Base-by-base conservation (phyloP, 2,113 vertebrate species). In the human region DNA sequence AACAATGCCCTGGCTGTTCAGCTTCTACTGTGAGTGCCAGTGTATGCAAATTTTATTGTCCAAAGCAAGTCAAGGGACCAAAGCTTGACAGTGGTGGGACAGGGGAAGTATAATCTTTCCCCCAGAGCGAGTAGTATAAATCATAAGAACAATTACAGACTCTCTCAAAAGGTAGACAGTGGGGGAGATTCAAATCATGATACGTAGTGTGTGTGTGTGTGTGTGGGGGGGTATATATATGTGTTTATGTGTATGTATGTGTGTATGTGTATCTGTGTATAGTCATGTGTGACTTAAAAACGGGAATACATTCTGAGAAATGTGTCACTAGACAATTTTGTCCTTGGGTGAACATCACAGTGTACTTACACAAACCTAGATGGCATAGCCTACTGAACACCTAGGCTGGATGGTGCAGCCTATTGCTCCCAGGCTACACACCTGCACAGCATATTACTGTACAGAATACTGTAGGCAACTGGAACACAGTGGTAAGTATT, bases 31-130 rank as follows among this genome's bases (percentile, higher is more conserved):
- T 13, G 86, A 78, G 8, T 4, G 11, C 22, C 27, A 32, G 2
- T 27, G 50, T 73, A 38, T 48, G 90, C 91, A 55, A 70, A 87
- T 83, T 82, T 83, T 59, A 92, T 2, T 30, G 40, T 48, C 78
- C 81, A 94, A 38, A 86, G 32, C 6, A 79, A 43, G 64, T 72
- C 12, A 2, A 81, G 48, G 45, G 48, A 68, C 68, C 72, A 32
- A 48, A 48, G 11, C 38, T 81, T 80, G 55, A 73, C 27, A 32
- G 52, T 17, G 43, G 22, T 40, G 8, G 8, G 8, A 7, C 66
- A 64, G 43, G 14, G 11, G 3, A 85, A 48, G 43, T 27, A 50
- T 81, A 61, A 55, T 13, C 27, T 89, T 83, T 64, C 75, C 30
- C 82, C 25, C 70, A 48, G 9, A n/a, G 48, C 87, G 55, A 50